Evolutionary conservation across 2,113 vertebrate genomes (phyloP).

Genomic region (Meriones unguiculatus): DNA sequence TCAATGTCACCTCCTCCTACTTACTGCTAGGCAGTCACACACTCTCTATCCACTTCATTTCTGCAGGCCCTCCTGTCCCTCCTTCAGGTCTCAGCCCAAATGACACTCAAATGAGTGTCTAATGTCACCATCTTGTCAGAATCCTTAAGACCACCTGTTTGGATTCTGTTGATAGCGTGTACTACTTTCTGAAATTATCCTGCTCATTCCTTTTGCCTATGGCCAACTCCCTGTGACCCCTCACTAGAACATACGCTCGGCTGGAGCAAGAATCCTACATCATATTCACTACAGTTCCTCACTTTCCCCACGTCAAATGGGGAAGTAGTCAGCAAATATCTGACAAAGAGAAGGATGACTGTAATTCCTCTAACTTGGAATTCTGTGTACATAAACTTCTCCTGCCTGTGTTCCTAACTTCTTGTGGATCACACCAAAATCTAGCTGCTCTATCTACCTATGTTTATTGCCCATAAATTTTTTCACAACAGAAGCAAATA

Average conservation of each 20-base stretch:
- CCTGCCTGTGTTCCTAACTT: slow-evolving; percentile 62
- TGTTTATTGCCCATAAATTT: slow-evolving; percentile 47
- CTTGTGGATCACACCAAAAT: slow-evolving; percentile 54
- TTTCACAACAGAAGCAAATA: slow-evolving; percentile 66
- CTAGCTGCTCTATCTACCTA: slow-evolving; percentile 35
- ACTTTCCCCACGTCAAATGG: not conserved
- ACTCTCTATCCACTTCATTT: slow-evolving; percentile 50
- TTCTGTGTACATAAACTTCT: slow-evolving; percentile 18
- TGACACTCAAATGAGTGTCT: slow-evolving; percentile 27
- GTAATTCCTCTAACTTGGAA: not conserved
- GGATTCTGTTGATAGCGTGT: slow-evolving; percentile 30
- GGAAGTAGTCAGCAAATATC: not conserved
- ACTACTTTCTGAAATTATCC: slow-evolving; percentile 45
- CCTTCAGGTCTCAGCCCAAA: slow-evolving; percentile 45
- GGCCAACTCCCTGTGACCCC: slow-evolving; percentile 6
- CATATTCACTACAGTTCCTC: not conserved
- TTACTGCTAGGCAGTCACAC: not conserved
- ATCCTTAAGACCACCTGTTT: slow-evolving; percentile 35
- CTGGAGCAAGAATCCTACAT: not conserved
- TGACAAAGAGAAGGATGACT: not conserved
- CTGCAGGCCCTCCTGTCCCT: slow-evolving; percentile 2
- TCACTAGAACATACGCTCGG: not conserved
- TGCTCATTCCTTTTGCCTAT: not conserved
- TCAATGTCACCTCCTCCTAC: not conserved
- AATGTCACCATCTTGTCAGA: slow-evolving; percentile 7